Percentiles rank a stretch among this genome's conserved stretches.
Conservation (phyloP, 2,113 vertebrate species). For the Mionectes macconnelli region DNA sequence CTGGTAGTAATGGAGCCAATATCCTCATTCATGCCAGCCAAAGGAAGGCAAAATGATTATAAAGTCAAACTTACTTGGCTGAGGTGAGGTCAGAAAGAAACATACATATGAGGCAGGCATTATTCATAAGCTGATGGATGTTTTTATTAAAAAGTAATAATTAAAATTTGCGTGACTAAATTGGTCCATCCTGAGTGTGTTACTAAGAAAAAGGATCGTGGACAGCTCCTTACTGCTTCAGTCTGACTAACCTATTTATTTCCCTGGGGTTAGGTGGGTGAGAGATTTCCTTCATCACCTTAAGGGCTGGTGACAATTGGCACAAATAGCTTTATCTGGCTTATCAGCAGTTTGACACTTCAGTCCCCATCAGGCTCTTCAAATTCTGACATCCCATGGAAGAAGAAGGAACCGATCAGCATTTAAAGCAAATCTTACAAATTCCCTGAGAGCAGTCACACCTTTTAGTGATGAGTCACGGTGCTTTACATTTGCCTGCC, state of each 20-base stretch:
- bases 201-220: background rate
- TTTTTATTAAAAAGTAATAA: background rate
- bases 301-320: background rate
- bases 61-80: background rate
- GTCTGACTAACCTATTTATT: background rate
- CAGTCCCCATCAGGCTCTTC: background rate
- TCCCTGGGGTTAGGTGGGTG: background rate
- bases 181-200: background rate
- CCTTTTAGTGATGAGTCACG: background rate
- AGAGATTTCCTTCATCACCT: background rate
- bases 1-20: background rate
- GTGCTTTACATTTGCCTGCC: background rate
- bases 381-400: background rate
- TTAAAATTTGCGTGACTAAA: background rate
- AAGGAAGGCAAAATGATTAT: background rate
- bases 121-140: background rate
- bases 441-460: background rate
- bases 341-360: background rate
- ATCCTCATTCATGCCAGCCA: background rate
- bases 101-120: background rate
- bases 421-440: background rate
- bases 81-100: slow-evolving; percentile 10
- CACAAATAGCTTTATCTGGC: background rate
- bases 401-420: background rate
- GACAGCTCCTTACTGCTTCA: background rate